phyloP scores from a whole-genome alignment of 2,113 vertebrate genomes.

The Poeciliopsis prolifica region DNA sequence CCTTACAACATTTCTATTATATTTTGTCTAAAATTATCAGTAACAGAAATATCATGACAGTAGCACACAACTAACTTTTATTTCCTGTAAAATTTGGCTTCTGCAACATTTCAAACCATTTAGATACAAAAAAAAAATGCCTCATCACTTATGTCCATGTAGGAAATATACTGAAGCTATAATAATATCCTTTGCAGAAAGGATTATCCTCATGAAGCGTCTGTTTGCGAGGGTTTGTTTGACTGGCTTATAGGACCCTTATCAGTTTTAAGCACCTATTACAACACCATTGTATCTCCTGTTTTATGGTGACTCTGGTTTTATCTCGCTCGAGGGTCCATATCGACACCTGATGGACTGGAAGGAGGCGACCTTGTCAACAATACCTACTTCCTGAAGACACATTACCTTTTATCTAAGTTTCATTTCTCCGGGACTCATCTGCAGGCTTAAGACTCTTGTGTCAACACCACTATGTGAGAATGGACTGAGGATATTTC shows the following conservation, averaged over 20 bases:
- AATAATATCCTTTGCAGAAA: neutral
- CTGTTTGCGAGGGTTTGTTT: slow-evolving; percentile 14
- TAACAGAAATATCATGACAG: neutral
- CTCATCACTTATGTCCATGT: neutral
- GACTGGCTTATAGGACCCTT: slow-evolving; percentile 15
- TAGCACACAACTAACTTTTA: neutral
- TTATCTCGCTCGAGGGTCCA: slow-evolving; percentile 51
- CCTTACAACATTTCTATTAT: no score
- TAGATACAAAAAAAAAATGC: neutral
- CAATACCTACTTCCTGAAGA: slow-evolving; percentile 44
- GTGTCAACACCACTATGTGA: no score
- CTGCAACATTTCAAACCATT: neutral
- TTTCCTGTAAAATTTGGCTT: neutral
- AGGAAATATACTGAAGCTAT: neutral
- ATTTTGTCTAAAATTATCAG: neutral
- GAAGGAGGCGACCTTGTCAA: slow-evolving; percentile 34
- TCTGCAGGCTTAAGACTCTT: neutral
- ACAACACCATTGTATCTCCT: slow-evolving; percentile 27
- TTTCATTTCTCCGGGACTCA: slow-evolving; percentile 5
- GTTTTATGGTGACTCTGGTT: slow-evolving; percentile 45
- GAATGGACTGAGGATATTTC: neutral
- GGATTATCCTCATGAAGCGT: neutral
- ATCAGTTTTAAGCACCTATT: slow-evolving; percentile 58
- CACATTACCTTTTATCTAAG: slow-evolving; percentile 16
- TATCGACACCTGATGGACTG: slow-evolving; percentile 32